These are phyloP conservation scores for Kryptopterus vitreolus DNA, from an alignment of 2,797 vertebrate species.

Conservation along the genomic window DNA sequence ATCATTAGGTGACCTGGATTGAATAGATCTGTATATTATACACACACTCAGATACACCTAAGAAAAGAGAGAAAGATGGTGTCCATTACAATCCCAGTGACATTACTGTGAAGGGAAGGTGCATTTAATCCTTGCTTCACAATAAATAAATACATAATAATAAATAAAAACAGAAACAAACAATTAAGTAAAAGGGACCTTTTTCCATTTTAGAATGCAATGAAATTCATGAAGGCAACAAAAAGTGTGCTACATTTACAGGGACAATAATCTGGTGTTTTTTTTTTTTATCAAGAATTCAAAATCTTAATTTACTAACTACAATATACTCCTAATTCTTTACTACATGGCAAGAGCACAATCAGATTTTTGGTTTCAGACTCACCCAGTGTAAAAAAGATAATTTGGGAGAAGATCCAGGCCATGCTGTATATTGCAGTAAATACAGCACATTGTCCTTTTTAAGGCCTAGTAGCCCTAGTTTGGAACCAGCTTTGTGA, in stretches of 20 bases:
- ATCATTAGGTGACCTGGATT: background rate
- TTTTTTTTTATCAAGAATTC: no score
- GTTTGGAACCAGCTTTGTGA: no score
- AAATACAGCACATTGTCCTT: no score
- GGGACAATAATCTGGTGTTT: background rate
- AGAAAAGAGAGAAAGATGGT: no score
- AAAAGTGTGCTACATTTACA: background rate
- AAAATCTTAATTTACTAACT: background rate
- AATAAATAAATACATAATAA: background rate
- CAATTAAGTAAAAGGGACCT: background rate
- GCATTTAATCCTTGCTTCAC: background rate
- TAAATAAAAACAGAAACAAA: background rate
- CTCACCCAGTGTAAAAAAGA: no score
- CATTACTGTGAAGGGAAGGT: background rate
- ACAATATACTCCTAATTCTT: background rate
- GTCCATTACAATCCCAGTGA: background rate
- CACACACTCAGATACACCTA: background rate
- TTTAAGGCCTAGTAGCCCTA: no score
- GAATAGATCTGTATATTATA: background rate
- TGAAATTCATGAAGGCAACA: background rate
- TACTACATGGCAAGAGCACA: background rate
- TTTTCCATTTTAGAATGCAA: background rate
- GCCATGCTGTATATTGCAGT: no score
- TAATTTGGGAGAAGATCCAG: no score
- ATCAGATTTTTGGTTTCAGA: background rate